phyloP scores from a whole-genome alignment of 2,888 invertebrate species.

The Mesopsocus fuscifrons region DNA sequence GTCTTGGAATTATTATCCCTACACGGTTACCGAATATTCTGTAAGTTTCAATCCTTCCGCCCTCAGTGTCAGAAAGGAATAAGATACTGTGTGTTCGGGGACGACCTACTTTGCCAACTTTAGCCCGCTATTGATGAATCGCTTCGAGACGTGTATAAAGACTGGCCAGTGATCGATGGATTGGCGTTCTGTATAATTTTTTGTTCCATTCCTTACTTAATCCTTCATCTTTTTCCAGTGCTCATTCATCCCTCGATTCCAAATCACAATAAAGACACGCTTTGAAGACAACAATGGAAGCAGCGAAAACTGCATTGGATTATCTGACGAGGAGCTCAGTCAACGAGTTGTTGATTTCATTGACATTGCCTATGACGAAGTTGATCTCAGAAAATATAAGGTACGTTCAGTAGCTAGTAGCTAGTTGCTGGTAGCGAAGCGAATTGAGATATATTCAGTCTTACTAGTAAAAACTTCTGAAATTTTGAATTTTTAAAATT shows the following conservation, averaged over 20 bases:
- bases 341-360: constrained; percentile 55
- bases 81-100: too few relatives aligned
- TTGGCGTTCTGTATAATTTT: too few relatives aligned
- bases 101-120: too few relatives aligned
- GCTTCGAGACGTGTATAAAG: too few relatives aligned
- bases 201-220: too few relatives aligned
- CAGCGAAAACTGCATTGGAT: constrained; percentile 65
- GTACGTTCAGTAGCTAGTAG: constrained; percentile 21
- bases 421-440: too few relatives aligned
- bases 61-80: neutral
- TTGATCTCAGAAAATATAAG: constrained; percentile 73
- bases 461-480: neutral
- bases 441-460: too few relatives aligned
- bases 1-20: constrained; percentile 90
- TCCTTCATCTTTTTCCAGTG: constrained; percentile 58
- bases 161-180: too few relatives aligned
- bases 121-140: too few relatives aligned
- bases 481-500: constrained; percentile 2
- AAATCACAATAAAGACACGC: constrained; percentile 67
- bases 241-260: constrained; percentile 73
- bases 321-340: constrained; percentile 51
- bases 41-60: constrained; percentile 31
- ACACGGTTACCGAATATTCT: constrained; percentile 69
- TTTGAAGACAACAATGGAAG: constrained; percentile 80
- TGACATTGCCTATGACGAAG: constrained; percentile 77